These are phyloP conservation scores for Lagodon rhomboides DNA, from an alignment of 2,797 vertebrate species.

Conservation along the genomic window DNA sequence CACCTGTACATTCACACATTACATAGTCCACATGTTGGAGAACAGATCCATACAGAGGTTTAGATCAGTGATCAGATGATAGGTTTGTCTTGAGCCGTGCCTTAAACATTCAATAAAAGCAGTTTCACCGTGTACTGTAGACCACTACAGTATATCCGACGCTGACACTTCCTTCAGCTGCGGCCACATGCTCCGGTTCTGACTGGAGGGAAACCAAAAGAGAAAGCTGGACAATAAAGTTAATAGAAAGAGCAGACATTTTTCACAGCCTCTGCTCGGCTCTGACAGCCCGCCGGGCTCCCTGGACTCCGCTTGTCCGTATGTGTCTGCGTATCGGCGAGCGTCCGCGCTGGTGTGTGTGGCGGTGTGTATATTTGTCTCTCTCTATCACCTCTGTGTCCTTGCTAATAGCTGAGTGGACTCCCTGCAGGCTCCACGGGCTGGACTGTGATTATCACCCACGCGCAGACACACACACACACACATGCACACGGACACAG, in stretches of 20 bases:
- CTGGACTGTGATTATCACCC: constrained; percentile 79
- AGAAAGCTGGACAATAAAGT: constrained; percentile 24
- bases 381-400: constrained; percentile 72
- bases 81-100: too few relatives aligned
- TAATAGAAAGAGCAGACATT: constrained; percentile 50
- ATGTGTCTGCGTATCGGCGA: constrained; percentile 39
- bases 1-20: too few relatives aligned
- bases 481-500: background rate
- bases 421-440: constrained; percentile 77
- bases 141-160: too few relatives aligned
- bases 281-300: constrained; percentile 48
- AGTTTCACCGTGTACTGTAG: too few relatives aligned
- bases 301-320: constrained; percentile 42
- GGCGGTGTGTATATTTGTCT: constrained; percentile 59
- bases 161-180: too few relatives aligned
- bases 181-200: too few relatives aligned
- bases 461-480: constrained; percentile 40
- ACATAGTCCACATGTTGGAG: too few relatives aligned
- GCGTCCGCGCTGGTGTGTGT: constrained; percentile 36
- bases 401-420: constrained; percentile 78
- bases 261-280: constrained; percentile 31
- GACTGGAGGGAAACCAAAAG: background rate
- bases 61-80: too few relatives aligned
- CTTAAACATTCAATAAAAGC: too few relatives aligned
- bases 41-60: too few relatives aligned